Conservation (phyloP, 2,797 vertebrate genomes). For the Gadopsis marmoratus region DNA sequence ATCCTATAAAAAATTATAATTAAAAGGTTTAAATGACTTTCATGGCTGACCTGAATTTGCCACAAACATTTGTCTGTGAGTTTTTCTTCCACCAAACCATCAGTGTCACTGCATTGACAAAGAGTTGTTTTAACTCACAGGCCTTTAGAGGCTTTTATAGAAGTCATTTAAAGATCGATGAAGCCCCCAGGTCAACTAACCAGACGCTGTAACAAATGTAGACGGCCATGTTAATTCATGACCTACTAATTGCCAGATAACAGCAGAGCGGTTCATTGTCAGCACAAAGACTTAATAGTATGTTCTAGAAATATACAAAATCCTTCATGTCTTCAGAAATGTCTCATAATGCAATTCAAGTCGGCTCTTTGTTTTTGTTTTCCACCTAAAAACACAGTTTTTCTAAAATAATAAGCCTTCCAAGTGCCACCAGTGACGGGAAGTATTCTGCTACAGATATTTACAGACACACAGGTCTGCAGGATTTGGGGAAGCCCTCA, state of each 20-base stretch:
- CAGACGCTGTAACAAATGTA: slow-evolving; percentile 26
- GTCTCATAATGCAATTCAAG: not conserved
- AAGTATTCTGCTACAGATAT: not conserved
- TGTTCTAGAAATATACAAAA: not conserved
- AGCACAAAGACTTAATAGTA: not conserved
- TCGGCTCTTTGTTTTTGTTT: not conserved
- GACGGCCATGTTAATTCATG: not conserved
- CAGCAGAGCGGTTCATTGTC: not conserved
- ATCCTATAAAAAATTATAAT: not conserved
- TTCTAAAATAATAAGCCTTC: not conserved
- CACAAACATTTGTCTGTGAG: not conserved
- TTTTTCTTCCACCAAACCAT: not conserved
- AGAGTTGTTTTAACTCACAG: not conserved
- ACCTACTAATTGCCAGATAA: not conserved
- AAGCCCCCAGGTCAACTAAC: slow-evolving; percentile 22
- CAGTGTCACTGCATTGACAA: not conserved
- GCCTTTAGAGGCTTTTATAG: slow-evolving; percentile 12
- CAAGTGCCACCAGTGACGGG: no score
- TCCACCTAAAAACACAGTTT: no score
- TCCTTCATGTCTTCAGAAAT: not conserved
- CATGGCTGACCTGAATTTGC: not conserved
- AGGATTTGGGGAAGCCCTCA: not conserved
- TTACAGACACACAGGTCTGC: not conserved
- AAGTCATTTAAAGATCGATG: slow-evolving; percentile 26
- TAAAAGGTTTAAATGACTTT: not conserved